Base-by-base conservation (phyloP, 2,797 vertebrate genomes). In the Adelosebastes latens region DNA sequence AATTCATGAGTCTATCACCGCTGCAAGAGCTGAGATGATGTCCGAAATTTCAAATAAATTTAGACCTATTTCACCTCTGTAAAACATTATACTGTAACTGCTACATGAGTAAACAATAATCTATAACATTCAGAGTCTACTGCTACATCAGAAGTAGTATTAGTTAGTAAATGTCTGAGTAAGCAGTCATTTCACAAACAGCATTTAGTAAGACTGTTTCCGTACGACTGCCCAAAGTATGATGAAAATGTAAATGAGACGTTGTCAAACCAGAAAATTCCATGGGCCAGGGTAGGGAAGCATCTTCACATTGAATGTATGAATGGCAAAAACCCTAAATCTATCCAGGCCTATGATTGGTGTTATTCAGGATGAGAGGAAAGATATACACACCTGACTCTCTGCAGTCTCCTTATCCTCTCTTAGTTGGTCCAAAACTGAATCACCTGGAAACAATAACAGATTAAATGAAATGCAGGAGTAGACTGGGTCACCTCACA, bases 381-480 rank as follows among this genome's bases (percentile, higher is more conserved):
- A 42, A 24, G 11, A 18, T 11, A 49, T 18, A 82, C 81, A 18
- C 95, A 99, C 98, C 97, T 98, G 97, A 88, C 94, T 96, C 88
- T 98, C 97, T 71, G 97, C 94, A 25, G 94, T 95, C 81, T 96
- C 94, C 69, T 97, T 96, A 3, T 97, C 97, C 52, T 97, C 96
- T 80, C 94, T 96, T 78, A 95, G 86, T 61, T 96, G 92, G 73
- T 95, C 95, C 80, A 96, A 87, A 77, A 94, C 90, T 0, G 87
- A 88, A 86, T 98, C 96, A 86, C 96, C 98, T 99, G 85, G 22
- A 81, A 91, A 61, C 16, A 68, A 2, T 58, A 22, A 16, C 67
- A n/a, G 1, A 20, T 58, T n/a, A 68, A 20, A 53, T 46, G 1
- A 62, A 65, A 72, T 66, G 67, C 24, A 77, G 20, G 27, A 53